Base-by-base conservation (phyloP, 2,113 vertebrate genomes). In the Pogonocichla stellata region DNA sequence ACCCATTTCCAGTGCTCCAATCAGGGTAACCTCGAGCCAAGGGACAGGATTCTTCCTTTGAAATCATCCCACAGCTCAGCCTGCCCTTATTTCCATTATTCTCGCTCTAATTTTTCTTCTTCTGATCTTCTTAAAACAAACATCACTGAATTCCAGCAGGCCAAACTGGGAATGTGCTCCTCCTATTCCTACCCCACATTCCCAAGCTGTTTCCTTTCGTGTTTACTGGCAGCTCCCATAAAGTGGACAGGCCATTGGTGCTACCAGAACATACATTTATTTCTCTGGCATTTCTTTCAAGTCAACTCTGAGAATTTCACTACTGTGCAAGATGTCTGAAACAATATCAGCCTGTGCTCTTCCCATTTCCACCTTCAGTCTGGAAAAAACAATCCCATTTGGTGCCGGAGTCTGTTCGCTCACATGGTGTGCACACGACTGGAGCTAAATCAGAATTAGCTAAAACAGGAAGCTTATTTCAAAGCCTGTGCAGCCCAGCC, bases 61-160 rank as follows among this genome's bases (percentile, higher is more conserved):
- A 86, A 95, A 70, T 25, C 54, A 62, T 74, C 72, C 75, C 57
- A 16, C 45, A 80, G 66, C 67, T 80, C 12, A 13, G 40, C 25
- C 90, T 71, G 34, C 31, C 80, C 64, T 80, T 78, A 78, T 77
- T 90, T 62, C 67, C 47, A 57, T 86, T 86, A 70, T 80, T 89
- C 69, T 84, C 36, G 47, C 38, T 79, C 72, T 18, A 28, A 43
- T 43, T 86, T 73, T 78, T 86, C 54, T 80, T 88, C 79, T 92
- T 72, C 91, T 94, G 38, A 78, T 83, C 57, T 62, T 60, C 57
- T 88, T 93, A 62, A 86, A 96, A 80, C 91, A 95, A 96, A 94
- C 84, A 86, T 19, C 31, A 8, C 54, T 74, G 60, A 56, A 84
- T 94, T 95, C 75, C 88, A 88, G 72, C 60, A 87, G 80, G 40